Evolutionary conservation across 1,140 invertebrate genomes (phyloP).

Genomic region (Hyles euphorbiae): DNA sequence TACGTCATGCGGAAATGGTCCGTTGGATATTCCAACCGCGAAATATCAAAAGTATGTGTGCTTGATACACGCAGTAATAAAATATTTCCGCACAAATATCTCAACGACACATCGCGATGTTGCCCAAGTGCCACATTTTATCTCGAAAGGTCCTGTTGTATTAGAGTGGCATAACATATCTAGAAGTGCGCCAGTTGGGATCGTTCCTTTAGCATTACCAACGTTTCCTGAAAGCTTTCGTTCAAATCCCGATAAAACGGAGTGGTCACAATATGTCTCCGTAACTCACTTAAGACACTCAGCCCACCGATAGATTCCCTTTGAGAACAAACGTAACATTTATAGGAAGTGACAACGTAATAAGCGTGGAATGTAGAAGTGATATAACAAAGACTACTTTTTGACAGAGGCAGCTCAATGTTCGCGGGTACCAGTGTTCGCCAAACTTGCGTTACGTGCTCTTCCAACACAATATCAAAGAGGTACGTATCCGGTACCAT

Average conservation of each 20-base stretch:
- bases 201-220: too few relatives aligned
- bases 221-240: slow-evolving; percentile 8
- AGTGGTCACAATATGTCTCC: slow-evolving; percentile 3
- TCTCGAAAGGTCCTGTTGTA: too few relatives aligned
- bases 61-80: neutral
- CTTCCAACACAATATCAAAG: slow-evolving; percentile 90
- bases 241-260: slow-evolving; percentile 6
- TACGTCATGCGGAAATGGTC: slow-evolving; percentile 1
- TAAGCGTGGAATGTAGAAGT: neutral
- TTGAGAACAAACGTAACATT: neutral
- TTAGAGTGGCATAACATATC: too few relatives aligned
- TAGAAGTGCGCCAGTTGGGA: too few relatives aligned
- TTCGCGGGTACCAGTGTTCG: slow-evolving; percentile 88
- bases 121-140: too few relatives aligned
- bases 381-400: slow-evolving; percentile 7
- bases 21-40: neutral
- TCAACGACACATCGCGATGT: too few relatives aligned
- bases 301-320: too few relatives aligned
- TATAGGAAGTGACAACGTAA: neutral
- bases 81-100: neutral
- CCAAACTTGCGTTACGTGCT: slow-evolving; percentile 87
- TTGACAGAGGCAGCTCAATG: slow-evolving; percentile 87
- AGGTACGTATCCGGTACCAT: slow-evolving; percentile 76
- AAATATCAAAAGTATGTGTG: neutral
- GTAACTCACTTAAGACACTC: too few relatives aligned